Evolutionary conservation across 2,888 invertebrate species (phyloP).

Genomic region (Tachystola acroxantha): DNA sequence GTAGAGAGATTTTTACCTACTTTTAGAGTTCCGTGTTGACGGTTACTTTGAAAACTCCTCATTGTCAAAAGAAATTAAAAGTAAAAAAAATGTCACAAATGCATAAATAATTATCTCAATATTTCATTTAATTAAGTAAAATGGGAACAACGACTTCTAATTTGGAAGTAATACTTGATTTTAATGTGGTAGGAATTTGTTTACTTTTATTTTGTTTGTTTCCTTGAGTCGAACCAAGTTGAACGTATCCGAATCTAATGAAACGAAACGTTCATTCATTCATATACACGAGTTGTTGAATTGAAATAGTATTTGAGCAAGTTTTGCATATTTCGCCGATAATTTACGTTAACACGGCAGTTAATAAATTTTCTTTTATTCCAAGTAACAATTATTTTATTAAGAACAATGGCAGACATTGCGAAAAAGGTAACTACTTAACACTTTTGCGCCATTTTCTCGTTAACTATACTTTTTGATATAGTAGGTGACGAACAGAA

Average conservation of each 20-base stretch:
- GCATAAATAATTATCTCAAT: constrained; percentile 1
- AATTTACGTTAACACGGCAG: constrained; percentile 19
- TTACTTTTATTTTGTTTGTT: constrained; percentile 4
- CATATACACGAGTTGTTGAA: constrained; percentile 33
- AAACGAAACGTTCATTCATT: no score
- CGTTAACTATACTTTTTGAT: not conserved
- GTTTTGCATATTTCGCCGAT: constrained; percentile 22
- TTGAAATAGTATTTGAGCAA: no score
- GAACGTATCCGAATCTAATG: constrained; percentile 30
- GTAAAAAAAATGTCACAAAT: constrained; percentile 10
- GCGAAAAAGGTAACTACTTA: constrained; percentile 59
- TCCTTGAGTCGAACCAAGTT: constrained; percentile 18
- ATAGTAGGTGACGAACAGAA: constrained; percentile 33
- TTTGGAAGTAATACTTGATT: constrained; percentile 15
- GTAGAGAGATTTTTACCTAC: no score
- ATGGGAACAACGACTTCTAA: constrained; percentile 20
- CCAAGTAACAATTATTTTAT: constrained; percentile 19
- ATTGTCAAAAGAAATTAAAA: constrained; percentile 17
- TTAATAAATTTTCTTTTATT: constrained; percentile 25
- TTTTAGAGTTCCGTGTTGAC: no score
- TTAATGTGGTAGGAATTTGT: constrained; percentile 13
- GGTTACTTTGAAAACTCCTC: no score
- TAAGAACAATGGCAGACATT: constrained; percentile 62
- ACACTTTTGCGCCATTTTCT: constrained; percentile 23
- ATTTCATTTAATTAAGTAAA: constrained; percentile 11